Evolutionary conservation across 2,113 vertebrate species (phyloP).

Genomic region (Cyprinodon brontotheroides): DNA sequence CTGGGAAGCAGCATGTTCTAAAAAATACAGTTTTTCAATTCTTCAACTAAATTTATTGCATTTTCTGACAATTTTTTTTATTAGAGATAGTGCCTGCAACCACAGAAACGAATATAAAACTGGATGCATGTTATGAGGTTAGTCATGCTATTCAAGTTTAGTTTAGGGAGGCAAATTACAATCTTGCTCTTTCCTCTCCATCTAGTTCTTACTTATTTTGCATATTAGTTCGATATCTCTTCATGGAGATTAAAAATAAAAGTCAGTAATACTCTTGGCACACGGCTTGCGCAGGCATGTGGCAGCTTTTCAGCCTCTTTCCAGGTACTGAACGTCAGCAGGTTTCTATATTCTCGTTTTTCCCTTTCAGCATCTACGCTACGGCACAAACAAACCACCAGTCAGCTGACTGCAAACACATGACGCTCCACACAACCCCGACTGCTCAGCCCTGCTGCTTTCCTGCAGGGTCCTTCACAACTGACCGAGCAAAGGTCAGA

Average conservation of each 20-base stretch:
- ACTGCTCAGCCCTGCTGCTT: slow-evolving; percentile 43
- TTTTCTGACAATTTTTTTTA: too few relatives aligned
- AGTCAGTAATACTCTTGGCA: background rate
- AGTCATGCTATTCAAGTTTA: too few relatives aligned
- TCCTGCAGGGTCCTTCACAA: slow-evolving; percentile 10
- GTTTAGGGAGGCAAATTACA: slow-evolving; percentile 14
- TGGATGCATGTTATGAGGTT: background rate
- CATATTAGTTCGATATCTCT: slow-evolving; percentile 26
- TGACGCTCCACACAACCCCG: slow-evolving; percentile 40
- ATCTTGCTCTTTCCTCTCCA: slow-evolving; percentile 24
- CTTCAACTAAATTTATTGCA: background rate
- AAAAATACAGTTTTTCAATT: background rate
- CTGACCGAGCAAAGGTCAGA: slow-evolving; percentile 9
- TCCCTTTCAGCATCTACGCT: slow-evolving; percentile 34
- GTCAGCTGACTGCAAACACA: slow-evolving; percentile 43
- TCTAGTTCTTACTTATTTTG: slow-evolving; percentile 17
- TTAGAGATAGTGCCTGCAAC: background rate
- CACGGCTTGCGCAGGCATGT: background rate
- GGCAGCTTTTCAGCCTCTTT: slow-evolving; percentile 32
- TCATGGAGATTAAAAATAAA: slow-evolving; percentile 19
- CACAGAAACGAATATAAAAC: background rate
- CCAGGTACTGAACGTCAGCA: slow-evolving; percentile 39
- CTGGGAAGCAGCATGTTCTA: slow-evolving; percentile 20
- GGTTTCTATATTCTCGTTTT: slow-evolving; percentile 52
- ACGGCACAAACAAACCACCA: background rate